Evolutionary conservation across 64 coral and sea anemone species (phyloP), one percentile per base, ranked within the genome.

Genomic region (Actinia tenebrosa): DNA sequence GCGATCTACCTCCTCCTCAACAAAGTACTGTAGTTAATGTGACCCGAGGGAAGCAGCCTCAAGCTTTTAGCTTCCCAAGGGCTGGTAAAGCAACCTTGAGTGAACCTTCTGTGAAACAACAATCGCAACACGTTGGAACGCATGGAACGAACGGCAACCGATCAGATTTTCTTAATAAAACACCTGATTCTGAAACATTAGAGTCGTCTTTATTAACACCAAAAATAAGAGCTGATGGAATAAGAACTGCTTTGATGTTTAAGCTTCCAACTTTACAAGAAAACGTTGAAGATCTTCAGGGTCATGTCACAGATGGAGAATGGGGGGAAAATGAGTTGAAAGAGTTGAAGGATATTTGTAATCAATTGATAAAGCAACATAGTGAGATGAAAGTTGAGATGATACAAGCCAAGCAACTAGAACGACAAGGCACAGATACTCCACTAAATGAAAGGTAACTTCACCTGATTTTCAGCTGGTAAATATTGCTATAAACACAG

Each of bases 1-100:
- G 94, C 62, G 94, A 97, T 86, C 77, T 97, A 3, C 94, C 94
- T 44, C 94, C 94, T 30, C 94, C 94, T 78, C 94, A 93, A 84
- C 79, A 91, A 85, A 93, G 94, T 85, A 86, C 88, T 5, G 83
- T 91, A 55, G 86, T 97, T 27, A 93, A 83, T 81, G 85, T 90
- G 37, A 61, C 82, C 54, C 80, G 60, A 80, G 88, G 88, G 22
- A 97, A 97, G 45, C 91, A 97, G 86, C 94, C 91, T 85, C 84
- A 84, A 22, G 81, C 87, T 3, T 93, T 97, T 85, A 84, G 87
- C 62, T 97, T 93, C 86, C 94, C 91, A 43, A 84, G 82, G 37
- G 64, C 83, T 75, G 90, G 83, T 46, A 88, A 90, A 80, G 94
- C 94, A 88, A 87, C 80, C 45, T 88, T 97, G 10, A 97, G 91